A percentile compares a stretch with the other conserved stretches of the same genome.
Evolutionary conservation across 2,797 vertebrate species (phyloP).

Genomic region (Echiichthys vipera): DNA sequence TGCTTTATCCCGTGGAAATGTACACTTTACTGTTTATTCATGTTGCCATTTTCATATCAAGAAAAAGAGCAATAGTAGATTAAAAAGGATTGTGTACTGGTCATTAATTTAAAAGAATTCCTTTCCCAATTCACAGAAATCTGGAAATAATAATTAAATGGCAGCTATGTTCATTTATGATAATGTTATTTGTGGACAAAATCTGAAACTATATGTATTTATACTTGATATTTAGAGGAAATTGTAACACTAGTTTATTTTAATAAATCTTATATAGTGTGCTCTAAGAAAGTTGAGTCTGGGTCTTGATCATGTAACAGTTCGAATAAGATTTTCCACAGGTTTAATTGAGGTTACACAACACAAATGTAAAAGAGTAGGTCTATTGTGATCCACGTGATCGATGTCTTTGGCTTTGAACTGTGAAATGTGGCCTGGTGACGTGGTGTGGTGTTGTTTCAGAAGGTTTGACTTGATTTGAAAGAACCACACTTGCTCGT

Average conservation of each 20-base stretch:
- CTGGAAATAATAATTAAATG: slow-evolving; percentile 37
- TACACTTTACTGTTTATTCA: slow-evolving; percentile 25
- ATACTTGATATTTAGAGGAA: slow-evolving; percentile 13
- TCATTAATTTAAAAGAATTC: neutral
- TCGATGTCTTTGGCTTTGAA: slow-evolving; percentile 52
- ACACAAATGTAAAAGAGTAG: neutral
- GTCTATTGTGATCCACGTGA: slow-evolving; percentile 36
- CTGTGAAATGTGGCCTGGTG: slow-evolving; percentile 67
- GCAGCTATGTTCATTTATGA: slow-evolving; percentile 67
- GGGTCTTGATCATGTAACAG: neutral
- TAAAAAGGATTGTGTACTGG: neutral
- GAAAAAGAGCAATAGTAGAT: neutral
- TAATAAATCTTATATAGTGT: slow-evolving; percentile 11
- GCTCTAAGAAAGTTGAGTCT: neutral
- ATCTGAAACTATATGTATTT: slow-evolving; percentile 26
- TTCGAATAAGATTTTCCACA: neutral
- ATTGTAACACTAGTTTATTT: neutral
- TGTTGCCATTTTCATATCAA: slow-evolving; percentile 47
- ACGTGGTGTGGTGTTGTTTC: slow-evolving; percentile 10
- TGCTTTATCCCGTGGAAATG: slow-evolving; percentile 23
- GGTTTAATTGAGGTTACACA: neutral
- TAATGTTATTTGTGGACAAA: slow-evolving; percentile 13
- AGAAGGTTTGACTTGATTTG: neutral
- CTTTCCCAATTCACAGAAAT: neutral
- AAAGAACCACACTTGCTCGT: slow-evolving; percentile 4